phyloP scores from a whole-genome alignment of 2,888 invertebrate species.

The Hyposoter didymator region DNA sequence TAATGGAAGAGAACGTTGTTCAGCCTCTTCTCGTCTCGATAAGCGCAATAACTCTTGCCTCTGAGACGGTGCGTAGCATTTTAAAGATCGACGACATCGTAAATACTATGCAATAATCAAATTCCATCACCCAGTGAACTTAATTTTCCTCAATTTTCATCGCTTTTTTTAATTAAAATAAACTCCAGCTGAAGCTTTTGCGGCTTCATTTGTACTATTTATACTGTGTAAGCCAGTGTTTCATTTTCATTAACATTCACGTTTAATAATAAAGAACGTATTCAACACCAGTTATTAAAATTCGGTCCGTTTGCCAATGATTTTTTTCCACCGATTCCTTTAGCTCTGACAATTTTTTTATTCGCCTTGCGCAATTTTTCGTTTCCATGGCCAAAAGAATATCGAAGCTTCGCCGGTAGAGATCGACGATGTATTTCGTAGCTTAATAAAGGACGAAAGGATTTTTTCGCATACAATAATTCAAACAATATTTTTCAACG shows the following conservation, averaged over 20 bases:
- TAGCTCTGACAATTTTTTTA: neutral
- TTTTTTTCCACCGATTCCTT: neutral
- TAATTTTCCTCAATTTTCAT: neutral
- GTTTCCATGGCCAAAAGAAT: neutral
- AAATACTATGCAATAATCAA: conserved; percentile 84
- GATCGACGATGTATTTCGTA: neutral
- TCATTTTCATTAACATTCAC: conserved; percentile 15
- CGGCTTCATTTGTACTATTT: neutral
- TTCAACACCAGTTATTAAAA: neutral
- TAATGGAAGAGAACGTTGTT: conserved; percentile 98
- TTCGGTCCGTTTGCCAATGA: neutral
- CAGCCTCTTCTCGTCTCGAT: conserved; percentile 98
- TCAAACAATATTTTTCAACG: conserved; percentile 1
- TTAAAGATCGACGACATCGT: conserved; percentile 99
- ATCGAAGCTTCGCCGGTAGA: neutral
- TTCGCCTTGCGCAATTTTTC: neutral
- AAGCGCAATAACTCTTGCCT: conserved; percentile 96
- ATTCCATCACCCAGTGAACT: neutral
- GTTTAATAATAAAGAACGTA: conserved; percentile 29
- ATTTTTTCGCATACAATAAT: neutral
- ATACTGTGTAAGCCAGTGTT: neutral
- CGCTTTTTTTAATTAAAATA: conserved; percentile 13
- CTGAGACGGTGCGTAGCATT: conserved; percentile 98
- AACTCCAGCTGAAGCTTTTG: conserved; percentile 11
- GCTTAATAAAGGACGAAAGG: neutral